Base-by-base conservation (phyloP, 2,797 vertebrate genomes). In the Chaunax sp. region DNA sequence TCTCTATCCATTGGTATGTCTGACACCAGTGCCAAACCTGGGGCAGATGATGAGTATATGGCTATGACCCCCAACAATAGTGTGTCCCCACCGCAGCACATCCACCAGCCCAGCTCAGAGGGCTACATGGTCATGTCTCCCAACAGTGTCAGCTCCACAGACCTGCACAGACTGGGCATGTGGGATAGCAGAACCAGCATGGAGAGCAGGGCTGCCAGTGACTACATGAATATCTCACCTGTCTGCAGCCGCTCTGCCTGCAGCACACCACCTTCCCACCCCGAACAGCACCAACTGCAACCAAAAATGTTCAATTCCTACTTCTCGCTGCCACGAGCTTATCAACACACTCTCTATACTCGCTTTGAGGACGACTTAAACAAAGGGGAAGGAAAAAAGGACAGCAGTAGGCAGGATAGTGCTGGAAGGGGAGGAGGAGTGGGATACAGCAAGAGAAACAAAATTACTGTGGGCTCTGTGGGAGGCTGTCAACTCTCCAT, bases 161-260 rank as follows among this genome's bases (percentile, higher is more conserved):
- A 92, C 51, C 65, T 85, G 68, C 90, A 90, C 6, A 87, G 89
- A n/a, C 77, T 93, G 49, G 88, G 88, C 47, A 90, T 91, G 77
- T 94, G 94, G 94, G 91, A 93, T 1, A 88, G 91, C 86, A 84
- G 91, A 54, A 74, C 80, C 74, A 79, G 89, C 74, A 68, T 91
- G 80, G 94, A 94, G 79, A 90, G 91, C 81, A 87, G 86, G 35
- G 84, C 82, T 4, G 81, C 80, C 50, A 85, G 92, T 0, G 94
- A 96, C 77, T 96, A 96, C 54, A 90, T 96, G 92, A 95, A 95
- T 88, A 93, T 95, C 92, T 96, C 94, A 6, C 94, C 95, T 1
- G 85, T 90, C 50, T 94, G 92, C 84, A 90, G 93, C 70, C 92
- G 86, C 47, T 94, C 93, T 0, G 94, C 95, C 81, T 93, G 90